Percentiles rank a stretch among this genome's conserved stretches.
Evolutionary conservation across 1,140 invertebrate species (phyloP).

Genomic region (Himalopsyche phryganea): DNA sequence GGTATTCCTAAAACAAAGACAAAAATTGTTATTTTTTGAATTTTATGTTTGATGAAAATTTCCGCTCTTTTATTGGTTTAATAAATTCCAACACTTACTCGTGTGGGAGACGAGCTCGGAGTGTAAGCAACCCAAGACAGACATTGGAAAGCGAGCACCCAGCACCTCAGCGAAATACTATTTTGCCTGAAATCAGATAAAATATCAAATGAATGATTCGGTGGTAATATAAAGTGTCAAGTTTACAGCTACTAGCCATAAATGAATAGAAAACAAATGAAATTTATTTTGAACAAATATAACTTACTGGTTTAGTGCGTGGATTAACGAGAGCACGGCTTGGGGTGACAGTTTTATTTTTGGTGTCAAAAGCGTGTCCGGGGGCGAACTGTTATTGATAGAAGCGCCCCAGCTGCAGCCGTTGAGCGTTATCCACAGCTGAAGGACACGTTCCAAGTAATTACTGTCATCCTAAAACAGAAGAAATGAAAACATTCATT

Average conservation of each 20-base stretch:
- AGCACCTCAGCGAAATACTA: slow-evolving; percentile 47
- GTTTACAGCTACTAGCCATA: too few species aligned
- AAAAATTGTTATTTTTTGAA: too few species aligned
- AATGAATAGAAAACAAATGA: too few species aligned
- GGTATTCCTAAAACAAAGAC: slow-evolving; percentile 15
- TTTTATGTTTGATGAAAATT: too few species aligned
- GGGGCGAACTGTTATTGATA: slow-evolving; percentile 42
- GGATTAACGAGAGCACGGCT: slow-evolving; percentile 68
- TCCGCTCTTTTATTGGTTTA: too few species aligned
- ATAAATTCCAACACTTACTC: slow-evolving; percentile 39
- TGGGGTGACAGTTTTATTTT: slow-evolving; percentile 67
- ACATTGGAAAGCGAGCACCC: slow-evolving; percentile 51
- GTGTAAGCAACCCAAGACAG: slow-evolving; percentile 46
- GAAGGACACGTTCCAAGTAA: slow-evolving; percentile 75
- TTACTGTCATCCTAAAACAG: slow-evolving; percentile 56
- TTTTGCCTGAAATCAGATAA: slow-evolving; percentile 42
- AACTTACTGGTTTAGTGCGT: slow-evolving; percentile 51
- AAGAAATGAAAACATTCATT: neutral
- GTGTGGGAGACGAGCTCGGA: slow-evolving; percentile 36
- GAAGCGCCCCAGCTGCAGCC: slow-evolving; percentile 48
- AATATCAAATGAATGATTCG: too few species aligned
- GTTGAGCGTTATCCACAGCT: slow-evolving; percentile 81
- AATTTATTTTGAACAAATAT: too few species aligned
- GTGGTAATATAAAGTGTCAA: too few species aligned
- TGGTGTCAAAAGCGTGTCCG: slow-evolving; percentile 63